Conservation (phyloP, 2,797 vertebrate genomes). For the Pyrocephalus nanus region DNA sequence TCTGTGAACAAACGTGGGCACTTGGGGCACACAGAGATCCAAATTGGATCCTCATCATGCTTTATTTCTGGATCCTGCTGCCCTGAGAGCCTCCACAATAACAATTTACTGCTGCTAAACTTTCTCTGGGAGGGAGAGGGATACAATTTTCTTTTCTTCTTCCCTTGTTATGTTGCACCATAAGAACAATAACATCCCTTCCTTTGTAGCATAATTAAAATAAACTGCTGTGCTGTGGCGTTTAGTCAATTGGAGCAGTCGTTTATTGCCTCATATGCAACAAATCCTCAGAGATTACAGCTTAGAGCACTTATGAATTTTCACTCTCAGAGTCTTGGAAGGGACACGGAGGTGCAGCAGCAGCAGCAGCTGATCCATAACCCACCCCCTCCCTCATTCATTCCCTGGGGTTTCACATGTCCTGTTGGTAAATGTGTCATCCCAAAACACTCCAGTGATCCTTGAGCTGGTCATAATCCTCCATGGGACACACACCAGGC, state of each 20-base stretch:
- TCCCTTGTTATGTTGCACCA: not conserved
- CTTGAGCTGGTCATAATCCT: fast-evolving
- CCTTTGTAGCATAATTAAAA: conserved; percentile 64
- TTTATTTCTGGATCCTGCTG: not conserved
- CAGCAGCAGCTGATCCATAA: not conserved
- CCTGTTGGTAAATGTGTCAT: not conserved
- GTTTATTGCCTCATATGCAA: conserved; percentile 46
- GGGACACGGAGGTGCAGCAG: not conserved
- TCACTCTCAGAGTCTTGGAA: not conserved
- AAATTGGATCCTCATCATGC: not conserved
- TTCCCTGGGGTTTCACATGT: not conserved
- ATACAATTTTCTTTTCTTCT: not conserved
- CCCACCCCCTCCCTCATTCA: not conserved
- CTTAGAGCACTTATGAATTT: not conserved
- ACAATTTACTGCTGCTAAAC: not conserved
- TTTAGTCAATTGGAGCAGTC: conserved; percentile 48
- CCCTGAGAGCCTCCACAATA: not conserved
- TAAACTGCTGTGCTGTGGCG: conserved; percentile 41
- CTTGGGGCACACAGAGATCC: not conserved
- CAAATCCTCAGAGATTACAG: conserved; percentile 31
- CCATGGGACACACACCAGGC: too few species aligned
- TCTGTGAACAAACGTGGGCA: fast-evolving
- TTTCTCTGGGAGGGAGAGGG: not conserved
- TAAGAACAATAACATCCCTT: conserved; percentile 48
- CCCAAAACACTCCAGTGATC: too few species aligned